Evolutionary conservation across 2,113 vertebrate genomes (phyloP), one percentile per base, ranked within the genome.

Genomic region (Conger conger): DNA sequence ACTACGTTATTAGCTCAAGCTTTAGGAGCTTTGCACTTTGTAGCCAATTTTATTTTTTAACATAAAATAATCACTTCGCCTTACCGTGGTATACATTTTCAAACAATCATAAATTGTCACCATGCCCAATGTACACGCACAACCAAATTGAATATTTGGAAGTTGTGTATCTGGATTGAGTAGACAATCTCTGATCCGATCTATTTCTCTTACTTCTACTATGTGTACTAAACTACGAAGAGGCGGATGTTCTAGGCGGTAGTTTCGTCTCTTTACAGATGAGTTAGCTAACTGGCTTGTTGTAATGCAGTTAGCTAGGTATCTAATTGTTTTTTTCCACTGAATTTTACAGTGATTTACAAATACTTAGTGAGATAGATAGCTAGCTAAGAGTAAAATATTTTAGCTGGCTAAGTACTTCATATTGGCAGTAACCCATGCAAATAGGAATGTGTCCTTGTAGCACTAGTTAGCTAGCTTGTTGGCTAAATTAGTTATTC

Each of bases 141-240:
- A 57, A n/a, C n/a, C n/a, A 3, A 57, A 57, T 18, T 20, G 17
- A 20, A 57, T 9, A 9, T 57, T 57, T 57, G 18, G 23, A 30
- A 73, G 7, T 73, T 73, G n/a, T 73, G 13, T 33, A 73, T 73
- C 68, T 73, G 30, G 68, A 33, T 9, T 13, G 2, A 73, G 1
- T 73, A 30, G 27, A 73, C 68, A 4, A 38, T 78, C 76, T 78
- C 35, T 38, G 33, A 36, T 78, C 15, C 36, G 30, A 80, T 80
- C 79, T 40, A 50, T 18, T 40, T 80, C 20, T 80, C 79, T 50
- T 80, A 18, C 35, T 50, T 79, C 79, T 13, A 80, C 79, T 45
- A n/a, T 38, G 20, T 80, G 79, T 80, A 45, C 40, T 80, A 17
- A 1, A 50, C 7, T 50, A 50, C 3, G 76, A 80, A 30, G 68